Conservation (phyloP, 2,888 invertebrate genomes). For the Morpho achilles region DNA sequence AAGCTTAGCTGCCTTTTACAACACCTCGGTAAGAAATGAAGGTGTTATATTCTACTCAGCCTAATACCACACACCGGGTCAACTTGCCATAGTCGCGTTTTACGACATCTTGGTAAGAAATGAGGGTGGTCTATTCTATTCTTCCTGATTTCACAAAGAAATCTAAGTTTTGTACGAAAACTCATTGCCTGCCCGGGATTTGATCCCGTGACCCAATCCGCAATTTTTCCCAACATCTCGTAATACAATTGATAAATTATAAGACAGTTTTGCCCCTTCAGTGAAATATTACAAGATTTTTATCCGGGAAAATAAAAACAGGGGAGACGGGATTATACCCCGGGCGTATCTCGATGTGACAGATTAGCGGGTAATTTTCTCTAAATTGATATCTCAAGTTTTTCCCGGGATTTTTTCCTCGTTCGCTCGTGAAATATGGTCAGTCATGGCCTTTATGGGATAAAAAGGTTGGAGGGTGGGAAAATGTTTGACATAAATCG, state of each 20-base stretch:
- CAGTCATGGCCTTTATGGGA: conserved; percentile 54
- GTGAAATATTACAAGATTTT: conserved; percentile 37
- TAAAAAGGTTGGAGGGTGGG: conserved; percentile 37
- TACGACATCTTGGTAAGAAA: too few relatives aligned
- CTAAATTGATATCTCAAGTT: conserved; percentile 75
- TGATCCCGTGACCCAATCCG: too few relatives aligned
- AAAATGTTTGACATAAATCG: conserved; percentile 54
- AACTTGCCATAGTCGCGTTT: too few relatives aligned
- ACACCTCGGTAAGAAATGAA: too few relatives aligned
- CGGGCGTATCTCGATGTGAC: conserved; percentile 69
- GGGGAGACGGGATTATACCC: conserved; percentile 63
- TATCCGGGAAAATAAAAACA: conserved; percentile 47
- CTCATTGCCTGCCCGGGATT: too few relatives aligned
- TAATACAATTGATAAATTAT: conserved; percentile 65
- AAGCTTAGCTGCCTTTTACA: too few relatives aligned
- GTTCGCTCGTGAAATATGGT: conserved; percentile 51
- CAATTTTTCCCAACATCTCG: neutral
- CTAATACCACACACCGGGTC: too few relatives aligned
- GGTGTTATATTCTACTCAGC: too few relatives aligned
- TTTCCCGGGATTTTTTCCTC: conserved; percentile 39
- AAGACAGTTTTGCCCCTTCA: conserved; percentile 52
- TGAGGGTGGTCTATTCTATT: too few relatives aligned
- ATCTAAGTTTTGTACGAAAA: too few relatives aligned
- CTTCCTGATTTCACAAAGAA: too few relatives aligned
- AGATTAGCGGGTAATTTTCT: conserved; percentile 75